Percentiles rank a stretch among this genome's conserved stretches.
Conservation (phyloP, 2,888 invertebrate species). For the Polydrusus cervinus region DNA sequence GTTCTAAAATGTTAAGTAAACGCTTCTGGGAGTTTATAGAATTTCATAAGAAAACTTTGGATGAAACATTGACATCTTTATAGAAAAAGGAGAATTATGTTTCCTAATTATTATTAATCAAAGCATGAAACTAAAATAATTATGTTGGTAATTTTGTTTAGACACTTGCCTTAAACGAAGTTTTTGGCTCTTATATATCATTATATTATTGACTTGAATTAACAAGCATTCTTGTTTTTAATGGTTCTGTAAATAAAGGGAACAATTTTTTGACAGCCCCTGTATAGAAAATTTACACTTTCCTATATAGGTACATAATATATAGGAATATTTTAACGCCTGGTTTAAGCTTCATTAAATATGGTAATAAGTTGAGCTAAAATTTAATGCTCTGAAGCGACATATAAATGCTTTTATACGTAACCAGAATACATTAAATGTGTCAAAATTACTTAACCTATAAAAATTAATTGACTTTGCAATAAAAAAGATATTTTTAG, state of each 20-base stretch:
- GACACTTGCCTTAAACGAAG: no score
- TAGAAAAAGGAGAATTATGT: no score
- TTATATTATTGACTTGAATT: no score
- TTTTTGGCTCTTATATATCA: no score
- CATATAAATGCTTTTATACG: constrained; percentile 1
- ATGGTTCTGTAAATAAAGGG: neutral
- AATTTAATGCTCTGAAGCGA: constrained; percentile 5
- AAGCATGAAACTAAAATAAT: no score
- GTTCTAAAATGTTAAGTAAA: constrained; percentile 11
- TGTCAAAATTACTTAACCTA: neutral
- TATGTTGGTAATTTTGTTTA: no score
- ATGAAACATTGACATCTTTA: no score
- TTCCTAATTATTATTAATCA: no score
- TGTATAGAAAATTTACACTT: no score
- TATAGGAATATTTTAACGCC: neutral
- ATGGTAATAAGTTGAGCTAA: constrained; percentile 5
- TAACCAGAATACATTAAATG: neutral
- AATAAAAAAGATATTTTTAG: neutral
- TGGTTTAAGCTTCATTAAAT: neutral
- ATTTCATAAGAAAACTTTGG: neutral
- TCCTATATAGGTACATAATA: neutral
- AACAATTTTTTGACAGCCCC: no score
- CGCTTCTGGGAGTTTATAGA: neutral
- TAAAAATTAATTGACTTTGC: neutral
- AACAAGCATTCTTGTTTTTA: no score